Percentiles rank a stretch among this genome's conserved stretches.
These are phyloP conservation scores for Elegia similella DNA, from an alignment of 2,888 invertebrate species.

Conservation along the genomic window DNA sequence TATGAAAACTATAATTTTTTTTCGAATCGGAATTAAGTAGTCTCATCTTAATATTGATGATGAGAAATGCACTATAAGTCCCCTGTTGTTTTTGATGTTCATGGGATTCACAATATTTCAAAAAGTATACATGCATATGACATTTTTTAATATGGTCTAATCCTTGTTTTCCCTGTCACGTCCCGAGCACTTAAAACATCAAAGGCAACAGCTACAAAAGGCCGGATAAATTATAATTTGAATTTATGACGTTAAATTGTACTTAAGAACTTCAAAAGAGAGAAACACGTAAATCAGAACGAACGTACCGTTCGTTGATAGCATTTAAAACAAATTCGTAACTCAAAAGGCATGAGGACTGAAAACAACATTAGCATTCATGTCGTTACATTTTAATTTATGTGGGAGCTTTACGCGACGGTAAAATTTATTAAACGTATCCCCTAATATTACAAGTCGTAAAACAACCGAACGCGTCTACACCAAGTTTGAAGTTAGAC, in stretches of 20 bases:
- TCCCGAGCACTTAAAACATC: conserved; percentile 19
- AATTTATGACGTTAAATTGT: conserved; percentile 22
- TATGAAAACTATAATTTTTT: too few relatives aligned
- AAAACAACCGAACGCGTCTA: conserved; percentile 40
- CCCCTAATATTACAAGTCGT: conserved; percentile 49
- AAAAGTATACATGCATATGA: too few relatives aligned
- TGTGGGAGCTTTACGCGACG: conserved; percentile 36
- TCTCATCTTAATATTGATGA: too few relatives aligned
- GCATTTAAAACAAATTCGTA: conserved; percentile 42
- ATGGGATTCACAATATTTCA: too few relatives aligned
- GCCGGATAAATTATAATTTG: conserved; percentile 20
- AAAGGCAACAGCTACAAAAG: conserved; percentile 25
- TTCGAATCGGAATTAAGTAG: too few relatives aligned
- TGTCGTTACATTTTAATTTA: conserved; percentile 53
- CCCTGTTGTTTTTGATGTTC: too few relatives aligned
- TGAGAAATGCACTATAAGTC: too few relatives aligned
- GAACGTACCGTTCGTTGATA: conserved; percentile 32
- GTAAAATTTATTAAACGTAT: conserved; percentile 44
- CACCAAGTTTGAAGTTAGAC: conserved; percentile 29
- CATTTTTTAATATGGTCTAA: not conserved
- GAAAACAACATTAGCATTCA: conserved; percentile 45
- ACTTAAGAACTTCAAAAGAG: conserved; percentile 21
- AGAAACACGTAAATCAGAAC: conserved; percentile 34
- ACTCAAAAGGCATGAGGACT: conserved; percentile 37
- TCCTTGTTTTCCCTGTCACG: not conserved